These are phyloP conservation scores for Listronotus oregonensis DNA, from an alignment of 1,140 invertebrate genomes.

Conservation along the genomic window DNA sequence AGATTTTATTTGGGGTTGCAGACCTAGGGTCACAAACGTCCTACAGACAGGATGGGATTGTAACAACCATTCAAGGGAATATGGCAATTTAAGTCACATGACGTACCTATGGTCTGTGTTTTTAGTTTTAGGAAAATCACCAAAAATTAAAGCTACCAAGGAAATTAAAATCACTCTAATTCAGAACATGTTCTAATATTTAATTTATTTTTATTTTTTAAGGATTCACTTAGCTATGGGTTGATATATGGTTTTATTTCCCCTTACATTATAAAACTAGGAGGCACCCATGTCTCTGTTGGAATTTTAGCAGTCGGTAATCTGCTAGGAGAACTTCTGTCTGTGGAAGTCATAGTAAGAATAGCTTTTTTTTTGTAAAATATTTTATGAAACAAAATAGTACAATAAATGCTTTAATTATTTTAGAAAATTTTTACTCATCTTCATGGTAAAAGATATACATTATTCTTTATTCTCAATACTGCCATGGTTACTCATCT, in stretches of 20 bases:
- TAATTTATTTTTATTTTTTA: slow-evolving; percentile 2
- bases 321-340: slow-evolving; percentile 29
- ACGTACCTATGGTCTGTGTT: no score
- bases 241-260: slow-evolving; percentile 37
- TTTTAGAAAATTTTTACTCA: slow-evolving; percentile 26
- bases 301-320: slow-evolving; percentile 27
- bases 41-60: no score
- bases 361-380: background rate
- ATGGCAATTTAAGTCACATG: no score
- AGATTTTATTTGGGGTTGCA: no score
- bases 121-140: no score
- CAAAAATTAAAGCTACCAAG: no score
- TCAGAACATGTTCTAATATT: background rate
- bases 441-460: slow-evolving; percentile 24
- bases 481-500: slow-evolving; percentile 22
- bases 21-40: no score
- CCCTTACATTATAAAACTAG: slow-evolving; percentile 29
- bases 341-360: slow-evolving; percentile 30
- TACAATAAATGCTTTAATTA: background rate
- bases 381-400: slow-evolving; percentile 1
- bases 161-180: no score
- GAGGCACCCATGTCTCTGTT: slow-evolving; percentile 20
- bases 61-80: no score
- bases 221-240: slow-evolving; percentile 40
- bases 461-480: slow-evolving; percentile 32